Evolutionary conservation across 2,113 vertebrate species (phyloP).

Genomic region (Mellivora capensis): DNA sequence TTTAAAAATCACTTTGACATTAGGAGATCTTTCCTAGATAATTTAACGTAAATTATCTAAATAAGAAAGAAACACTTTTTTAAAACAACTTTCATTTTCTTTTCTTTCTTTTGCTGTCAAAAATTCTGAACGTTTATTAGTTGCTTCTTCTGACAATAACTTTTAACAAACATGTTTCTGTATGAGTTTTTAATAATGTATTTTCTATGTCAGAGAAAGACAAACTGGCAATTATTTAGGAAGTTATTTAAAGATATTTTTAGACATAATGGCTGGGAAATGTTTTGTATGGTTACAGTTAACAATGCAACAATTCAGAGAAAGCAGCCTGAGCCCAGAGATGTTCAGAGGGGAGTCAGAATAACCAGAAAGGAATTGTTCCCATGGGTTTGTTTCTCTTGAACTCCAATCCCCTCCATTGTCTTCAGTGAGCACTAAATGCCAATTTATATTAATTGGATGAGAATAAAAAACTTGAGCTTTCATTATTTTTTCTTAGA

Average conservation of each 20-base stretch:
- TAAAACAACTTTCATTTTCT: neutral
- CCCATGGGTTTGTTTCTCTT: neutral
- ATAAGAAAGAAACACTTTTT: neutral
- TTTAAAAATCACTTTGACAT: neutral
- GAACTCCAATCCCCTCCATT: too few species aligned
- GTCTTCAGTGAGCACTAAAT: neutral
- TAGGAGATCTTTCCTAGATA: neutral
- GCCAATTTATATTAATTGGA: conserved; percentile 50
- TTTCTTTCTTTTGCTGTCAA: neutral
- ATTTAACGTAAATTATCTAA: neutral
- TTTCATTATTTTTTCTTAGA: neutral
- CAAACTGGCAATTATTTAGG: neutral
- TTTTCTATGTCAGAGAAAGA: neutral
- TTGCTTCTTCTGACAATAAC: conserved; percentile 17
- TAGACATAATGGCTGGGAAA: neutral
- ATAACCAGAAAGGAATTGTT: neutral
- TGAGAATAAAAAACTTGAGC: neutral
- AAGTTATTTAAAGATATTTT: neutral
- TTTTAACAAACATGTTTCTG: neutral
- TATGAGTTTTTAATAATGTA: neutral
- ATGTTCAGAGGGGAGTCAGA: neutral
- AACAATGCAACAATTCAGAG: accelerated
- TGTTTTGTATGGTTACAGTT: too few species aligned
- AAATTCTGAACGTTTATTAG: neutral
- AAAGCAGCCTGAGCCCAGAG: neutral